Evolutionary conservation across 2,888 invertebrate genomes (phyloP), one percentile per base, ranked within the genome.

Genomic region (Saturnia pavonia): DNA sequence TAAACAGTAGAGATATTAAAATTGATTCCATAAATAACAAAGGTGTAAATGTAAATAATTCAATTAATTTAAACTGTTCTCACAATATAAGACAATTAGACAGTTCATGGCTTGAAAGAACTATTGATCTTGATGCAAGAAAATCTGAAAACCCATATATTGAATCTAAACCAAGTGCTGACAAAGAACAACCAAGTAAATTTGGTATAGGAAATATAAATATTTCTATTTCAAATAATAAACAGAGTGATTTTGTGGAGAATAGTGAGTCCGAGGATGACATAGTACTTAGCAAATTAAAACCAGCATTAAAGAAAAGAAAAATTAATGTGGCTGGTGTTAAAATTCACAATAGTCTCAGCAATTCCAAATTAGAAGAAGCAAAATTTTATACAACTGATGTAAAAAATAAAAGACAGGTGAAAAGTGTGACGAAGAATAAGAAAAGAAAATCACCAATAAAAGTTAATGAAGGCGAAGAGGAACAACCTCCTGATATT

Each of bases 181-280:
- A 57, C 40, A 71, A 57, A 51, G 72, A 75, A 63, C 73, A 73
- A 51, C 43, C 74, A 68, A 77, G 80, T 75, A 85, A 76, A 73
- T 92, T 90, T 88, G 94, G 94, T n/a, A 75, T 94, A 73, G 82
- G 84, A 72, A 93, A 92, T 80, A 82, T 91, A 51, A 78, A 76
- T 72, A 73, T 74, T 34, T 19, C 70, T 27, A 48, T 65, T 19
- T 14, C 12, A 27, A 67, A 22, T 48, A 67, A 72, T 45, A 72
- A 70, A 81, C 71, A 72, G 68, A 76, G 91, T 75, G 96, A 96
- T 78, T 95, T 95, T 81, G 96, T 97, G 78, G 97, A 97, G 85
- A 96, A 96, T 77, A 96, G 96, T 88, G 96, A 96, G 76, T 95
- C 96, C 57, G 96, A 96, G 68, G 94, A 95, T 73, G 94, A 94